phyloP scores from a whole-genome alignment of 2,113 vertebrate genomes.

The Caretta caretta region DNA sequence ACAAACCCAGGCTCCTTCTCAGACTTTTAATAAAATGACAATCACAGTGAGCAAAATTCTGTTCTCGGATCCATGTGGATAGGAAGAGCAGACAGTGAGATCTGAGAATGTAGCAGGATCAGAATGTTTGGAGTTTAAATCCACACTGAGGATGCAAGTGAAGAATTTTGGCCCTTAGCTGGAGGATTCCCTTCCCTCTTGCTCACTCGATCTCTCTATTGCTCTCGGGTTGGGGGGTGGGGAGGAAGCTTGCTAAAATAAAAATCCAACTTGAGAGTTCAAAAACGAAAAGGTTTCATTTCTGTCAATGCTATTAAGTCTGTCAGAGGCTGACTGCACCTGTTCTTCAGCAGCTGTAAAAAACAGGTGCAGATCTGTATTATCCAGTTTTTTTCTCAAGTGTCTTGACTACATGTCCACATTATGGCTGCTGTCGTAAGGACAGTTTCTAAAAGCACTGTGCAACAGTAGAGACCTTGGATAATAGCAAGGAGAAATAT shows the following conservation, averaged over 20 bases:
- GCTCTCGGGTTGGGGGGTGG: neutral
- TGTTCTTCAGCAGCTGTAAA: slow-evolving; percentile 60
- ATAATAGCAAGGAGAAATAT: neutral
- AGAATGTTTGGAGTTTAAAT: neutral
- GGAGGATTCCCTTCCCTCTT: neutral
- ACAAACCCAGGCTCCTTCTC: neutral
- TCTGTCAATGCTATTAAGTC: slow-evolving; percentile 19
- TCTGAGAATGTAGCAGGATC: neutral
- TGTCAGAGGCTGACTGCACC: slow-evolving; percentile 14
- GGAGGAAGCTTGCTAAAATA: neutral
- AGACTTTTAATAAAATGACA: neutral
- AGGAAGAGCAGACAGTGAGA: neutral
- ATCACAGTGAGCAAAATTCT: neutral
- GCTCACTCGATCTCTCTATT: neutral
- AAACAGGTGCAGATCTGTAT: slow-evolving; percentile 38
- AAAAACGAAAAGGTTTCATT: slow-evolving; percentile 15
- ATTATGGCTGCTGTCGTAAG: neutral
- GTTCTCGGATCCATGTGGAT: neutral
- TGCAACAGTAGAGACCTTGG: neutral
- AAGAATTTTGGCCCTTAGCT: neutral
- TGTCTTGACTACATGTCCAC: neutral
- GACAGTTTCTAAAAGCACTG: neutral
- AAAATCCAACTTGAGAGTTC: slow-evolving; percentile 10
- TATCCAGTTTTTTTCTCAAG: slow-evolving; percentile 11
- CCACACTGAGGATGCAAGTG: neutral